These are phyloP conservation scores for Caenorhabditis sp. DNA, from an alignment of 2,888 invertebrate genomes.

Conservation along the genomic window DNA sequence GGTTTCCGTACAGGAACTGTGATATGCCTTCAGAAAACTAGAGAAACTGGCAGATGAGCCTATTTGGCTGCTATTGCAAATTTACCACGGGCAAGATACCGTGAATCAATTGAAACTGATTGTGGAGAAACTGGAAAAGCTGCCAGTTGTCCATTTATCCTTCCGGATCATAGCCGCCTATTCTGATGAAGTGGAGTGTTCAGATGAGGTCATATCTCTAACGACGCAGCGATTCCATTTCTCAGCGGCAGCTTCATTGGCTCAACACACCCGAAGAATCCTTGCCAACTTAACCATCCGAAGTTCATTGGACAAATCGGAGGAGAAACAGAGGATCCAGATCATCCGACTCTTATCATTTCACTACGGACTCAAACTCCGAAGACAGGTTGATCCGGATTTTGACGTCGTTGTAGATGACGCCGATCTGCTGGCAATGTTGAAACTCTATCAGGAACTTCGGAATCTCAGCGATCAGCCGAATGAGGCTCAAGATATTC, in stretches of 20 bases:
- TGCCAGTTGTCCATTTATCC: slow-evolving; percentile 48
- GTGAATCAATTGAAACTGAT: slow-evolving; percentile 24
- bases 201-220: slow-evolving; percentile 39
- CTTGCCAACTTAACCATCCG: slow-evolving; percentile 30
- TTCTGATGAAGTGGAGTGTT: slow-evolving; percentile 38
- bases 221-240: slow-evolving; percentile 44
- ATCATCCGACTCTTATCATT: slow-evolving; percentile 40
- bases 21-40: slow-evolving; percentile 30
- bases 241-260: slow-evolving; percentile 29
- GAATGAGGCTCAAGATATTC: slow-evolving; percentile 41
- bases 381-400: slow-evolving; percentile 26
- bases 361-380: slow-evolving; percentile 45
- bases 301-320: slow-evolving; percentile 40
- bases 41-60: slow-evolving; percentile 56
- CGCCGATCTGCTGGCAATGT: slow-evolving; percentile 49
- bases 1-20: background rate
- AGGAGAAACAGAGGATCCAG: slow-evolving; percentile 50
- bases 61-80: slow-evolving; percentile 49
- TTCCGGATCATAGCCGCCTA: slow-evolving; percentile 47
- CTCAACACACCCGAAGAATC: slow-evolving; percentile 35
- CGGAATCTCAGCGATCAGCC: slow-evolving; percentile 58
- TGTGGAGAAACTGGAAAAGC: slow-evolving; percentile 20
- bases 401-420: slow-evolving; percentile 49
- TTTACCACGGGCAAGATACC: slow-evolving; percentile 24
- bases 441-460: slow-evolving; percentile 49